These are phyloP conservation scores for Pollachius pollachius DNA, from an alignment of 2,113 vertebrate species.

Conservation along the genomic window DNA sequence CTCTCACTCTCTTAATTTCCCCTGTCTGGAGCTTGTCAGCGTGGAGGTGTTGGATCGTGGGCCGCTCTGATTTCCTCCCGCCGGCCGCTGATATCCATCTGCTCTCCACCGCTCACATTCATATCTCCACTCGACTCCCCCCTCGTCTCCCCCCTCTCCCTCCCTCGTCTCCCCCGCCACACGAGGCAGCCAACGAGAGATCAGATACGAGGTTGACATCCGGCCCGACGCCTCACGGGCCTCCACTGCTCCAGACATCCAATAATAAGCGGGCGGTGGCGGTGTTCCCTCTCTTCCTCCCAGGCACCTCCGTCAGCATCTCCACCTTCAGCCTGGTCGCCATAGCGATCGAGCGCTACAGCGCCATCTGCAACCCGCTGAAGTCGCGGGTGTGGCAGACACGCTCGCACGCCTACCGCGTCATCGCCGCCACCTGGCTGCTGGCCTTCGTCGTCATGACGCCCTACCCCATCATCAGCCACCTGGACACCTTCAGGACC, in stretches of 20 bases:
- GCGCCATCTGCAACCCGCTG: constrained; percentile 93
- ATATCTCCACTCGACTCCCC: constrained; percentile 7
- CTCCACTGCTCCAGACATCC: no score
- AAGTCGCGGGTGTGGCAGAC: constrained; percentile 95
- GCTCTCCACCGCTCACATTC: neutral
- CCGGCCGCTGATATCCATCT: constrained; percentile 36
- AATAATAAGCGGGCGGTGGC: no score
- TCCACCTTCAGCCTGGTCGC: constrained; percentile 94
- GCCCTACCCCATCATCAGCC: constrained; percentile 87
- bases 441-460: constrained; percentile 88
- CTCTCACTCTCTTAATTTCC: constrained; percentile 52
- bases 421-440: constrained; percentile 88
- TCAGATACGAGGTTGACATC: no score
- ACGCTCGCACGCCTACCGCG: constrained; percentile 87
- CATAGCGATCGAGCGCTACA: constrained; percentile 94
- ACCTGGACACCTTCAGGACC: constrained; percentile 54
- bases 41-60: constrained; percentile 44
- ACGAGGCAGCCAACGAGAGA: no score
- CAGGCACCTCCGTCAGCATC: constrained; percentile 93
- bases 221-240: no score
- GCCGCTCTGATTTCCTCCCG: constrained; percentile 56
- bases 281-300: neutral
- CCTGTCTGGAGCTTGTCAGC: constrained; percentile 33
- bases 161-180: neutral
- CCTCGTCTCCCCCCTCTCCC: neutral